phyloP scores from a whole-genome alignment of 2,888 invertebrate genomes.

The Thecophora atra region DNA sequence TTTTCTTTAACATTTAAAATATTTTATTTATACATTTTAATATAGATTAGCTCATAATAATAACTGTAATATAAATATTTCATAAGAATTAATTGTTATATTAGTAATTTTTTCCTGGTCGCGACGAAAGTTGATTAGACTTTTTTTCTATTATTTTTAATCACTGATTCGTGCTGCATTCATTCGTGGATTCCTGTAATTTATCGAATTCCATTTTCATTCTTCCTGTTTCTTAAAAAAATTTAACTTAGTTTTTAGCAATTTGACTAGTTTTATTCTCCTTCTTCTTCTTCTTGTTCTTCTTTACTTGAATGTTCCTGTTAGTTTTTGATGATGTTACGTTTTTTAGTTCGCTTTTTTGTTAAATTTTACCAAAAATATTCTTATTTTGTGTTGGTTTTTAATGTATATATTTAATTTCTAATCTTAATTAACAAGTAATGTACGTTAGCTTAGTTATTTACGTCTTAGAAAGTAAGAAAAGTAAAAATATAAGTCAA shows the following conservation, averaged over 20 bases:
- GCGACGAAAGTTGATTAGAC: neutral
- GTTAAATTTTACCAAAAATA: constrained; percentile 34
- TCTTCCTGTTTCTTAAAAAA: neutral
- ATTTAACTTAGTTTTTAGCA: constrained; percentile 53
- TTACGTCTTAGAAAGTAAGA: constrained; percentile 1
- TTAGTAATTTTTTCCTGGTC: constrained; percentile 21
- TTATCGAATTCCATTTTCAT: neutral
- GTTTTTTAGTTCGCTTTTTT: constrained; percentile 39
- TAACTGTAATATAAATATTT: constrained; percentile 42
- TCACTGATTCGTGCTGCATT: neutral
- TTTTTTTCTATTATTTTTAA: neutral
- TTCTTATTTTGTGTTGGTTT: constrained; percentile 32
- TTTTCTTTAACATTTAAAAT: constrained; percentile 40
- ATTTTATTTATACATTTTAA: constrained; percentile 38
- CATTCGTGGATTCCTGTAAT: neutral
- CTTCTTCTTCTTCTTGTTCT: neutral
- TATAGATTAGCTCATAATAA: constrained; percentile 18
- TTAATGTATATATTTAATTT: constrained; percentile 40
- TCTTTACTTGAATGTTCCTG: constrained; percentile 41
- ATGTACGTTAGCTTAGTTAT: constrained; percentile 8
- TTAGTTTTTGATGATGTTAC: constrained; percentile 41
- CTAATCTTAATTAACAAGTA: constrained; percentile 39
- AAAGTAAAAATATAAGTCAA: constrained; percentile 31
- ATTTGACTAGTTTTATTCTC: constrained; percentile 63
- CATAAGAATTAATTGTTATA: constrained; percentile 42